Evolutionary conservation across 1,140 invertebrate genomes (phyloP).

Genomic region (Calliphora vicina): DNA sequence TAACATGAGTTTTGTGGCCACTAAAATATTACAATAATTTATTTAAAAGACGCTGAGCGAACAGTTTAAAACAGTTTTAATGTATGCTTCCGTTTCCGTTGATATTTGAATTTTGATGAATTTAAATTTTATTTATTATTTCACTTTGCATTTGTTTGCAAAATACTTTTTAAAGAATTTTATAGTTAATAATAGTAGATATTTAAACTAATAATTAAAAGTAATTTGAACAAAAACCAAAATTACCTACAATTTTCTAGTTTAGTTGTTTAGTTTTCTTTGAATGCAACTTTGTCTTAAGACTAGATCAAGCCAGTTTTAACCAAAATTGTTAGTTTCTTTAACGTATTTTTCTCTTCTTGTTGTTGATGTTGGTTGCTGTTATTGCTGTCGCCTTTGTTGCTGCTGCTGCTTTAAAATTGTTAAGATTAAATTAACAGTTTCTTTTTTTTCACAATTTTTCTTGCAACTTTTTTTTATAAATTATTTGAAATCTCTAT

Average conservation of each 20-base stretch:
- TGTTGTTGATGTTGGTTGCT: background rate
- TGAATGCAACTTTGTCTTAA: background rate
- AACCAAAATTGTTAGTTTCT: background rate
- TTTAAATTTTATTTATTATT: background rate
- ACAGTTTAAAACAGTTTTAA: background rate
- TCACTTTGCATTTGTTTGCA: background rate
- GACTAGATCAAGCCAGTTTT: background rate
- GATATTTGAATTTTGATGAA: background rate
- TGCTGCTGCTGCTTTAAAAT: background rate
- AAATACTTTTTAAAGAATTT: background rate
- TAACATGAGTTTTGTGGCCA: background rate
- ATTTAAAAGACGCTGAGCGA: background rate
- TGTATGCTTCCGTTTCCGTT: slow-evolving; percentile 24
- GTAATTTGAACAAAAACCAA: background rate
- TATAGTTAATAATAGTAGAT: background rate
- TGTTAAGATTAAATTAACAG: background rate
- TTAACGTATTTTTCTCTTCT: background rate
- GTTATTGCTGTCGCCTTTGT: too few relatives aligned
- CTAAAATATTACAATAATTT: background rate
- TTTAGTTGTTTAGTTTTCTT: background rate
- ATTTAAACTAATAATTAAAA: background rate
- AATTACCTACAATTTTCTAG: background rate
- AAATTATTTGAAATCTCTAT: background rate
- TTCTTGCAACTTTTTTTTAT: background rate
- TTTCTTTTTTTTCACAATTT: background rate